Evolutionary conservation across 2,797 vertebrate species (phyloP), one percentile per base, ranked within the genome.

Genomic region (Anniella stebbinsi): DNA sequence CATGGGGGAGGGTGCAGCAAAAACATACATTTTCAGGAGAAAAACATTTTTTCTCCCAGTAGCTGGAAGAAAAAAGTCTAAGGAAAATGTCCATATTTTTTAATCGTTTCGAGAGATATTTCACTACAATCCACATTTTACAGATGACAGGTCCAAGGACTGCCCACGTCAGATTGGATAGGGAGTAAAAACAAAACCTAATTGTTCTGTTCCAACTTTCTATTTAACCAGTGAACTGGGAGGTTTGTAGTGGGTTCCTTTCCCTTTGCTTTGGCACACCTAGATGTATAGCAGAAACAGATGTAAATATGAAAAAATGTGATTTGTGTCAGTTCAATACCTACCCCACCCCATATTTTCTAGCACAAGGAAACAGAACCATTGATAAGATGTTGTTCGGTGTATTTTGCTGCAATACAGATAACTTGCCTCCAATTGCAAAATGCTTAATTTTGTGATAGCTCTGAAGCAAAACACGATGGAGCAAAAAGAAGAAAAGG

Each of bases 401-500:
- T 83, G 36, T 4, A 51, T 73, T 87, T 80, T 80, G 0, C 57
- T 17, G 54, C 48, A 51, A 54, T 45, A 33, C 2, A 41, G 5
- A 28, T 84, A 13, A 28, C 13, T 70, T 77, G 21, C 28, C 30
- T 36, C 36, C 21, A 89, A 80, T 87, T 89, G 38, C 11, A 70
- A 87, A 60, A 88, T 15, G 21, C 36, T 88, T 23, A 63, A 15
- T 51, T 48, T 25, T 28, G 1, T 63, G 18, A 54, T 36, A 30
- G 60, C 23, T 67, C 3, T 78, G 25, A 2, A n/a, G 18, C 48
- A 85, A 72, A 54, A 33, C 5, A 2, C 45, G 33, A 33, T 21
- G 25, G 23, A 88, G 41, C 45, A 10, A 87, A 84, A 91, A 88
- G 84, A 91, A 91, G 84, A 91, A 93, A 91, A n/a, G 54, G 81